A percentile compares a stretch with the other conserved stretches of the same genome.
phyloP scores from a whole-genome alignment of 1,140 invertebrate species.

The Leptinotarsa defecta region DNA sequence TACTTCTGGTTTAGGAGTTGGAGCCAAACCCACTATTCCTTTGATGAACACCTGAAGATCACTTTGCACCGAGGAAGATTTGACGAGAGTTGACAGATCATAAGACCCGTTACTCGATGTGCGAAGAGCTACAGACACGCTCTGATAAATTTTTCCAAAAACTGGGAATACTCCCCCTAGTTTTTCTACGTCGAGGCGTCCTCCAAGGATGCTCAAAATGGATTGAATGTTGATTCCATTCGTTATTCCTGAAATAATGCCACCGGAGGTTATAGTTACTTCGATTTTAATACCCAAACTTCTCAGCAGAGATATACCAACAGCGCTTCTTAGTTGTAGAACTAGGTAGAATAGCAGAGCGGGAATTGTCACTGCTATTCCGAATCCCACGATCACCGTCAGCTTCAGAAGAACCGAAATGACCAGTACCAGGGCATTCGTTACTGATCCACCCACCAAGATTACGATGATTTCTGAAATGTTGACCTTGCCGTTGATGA shows the following conservation, averaged over 20 bases:
- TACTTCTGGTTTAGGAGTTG: neutral
- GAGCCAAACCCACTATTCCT: conserved; percentile 1
- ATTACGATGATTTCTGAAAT: conserved; percentile 9
- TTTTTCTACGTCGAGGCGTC: too few species aligned
- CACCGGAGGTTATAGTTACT: neutral
- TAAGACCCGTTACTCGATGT: neutral
- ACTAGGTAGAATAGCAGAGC: conserved; percentile 9
- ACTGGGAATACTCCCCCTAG: neutral
- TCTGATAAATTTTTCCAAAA: neutral
- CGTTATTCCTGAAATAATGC: neutral
- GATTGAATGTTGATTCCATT: too few species aligned
- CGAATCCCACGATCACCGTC: neutral
- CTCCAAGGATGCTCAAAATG: too few species aligned
- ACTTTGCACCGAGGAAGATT: neutral
- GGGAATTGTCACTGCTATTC: conserved; percentile 11
- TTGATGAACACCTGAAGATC: neutral
- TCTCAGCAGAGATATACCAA: neutral
- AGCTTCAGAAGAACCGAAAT: conserved; percentile 14
- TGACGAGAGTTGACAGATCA: neutral
- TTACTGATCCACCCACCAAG: neutral
- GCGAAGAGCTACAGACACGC: neutral
- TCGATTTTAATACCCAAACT: conserved; percentile 10
- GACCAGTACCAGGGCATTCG: neutral
- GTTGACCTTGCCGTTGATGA: conserved; percentile 16
- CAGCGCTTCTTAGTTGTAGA: neutral